A percentile compares a stretch with the other conserved stretches of the same genome.
Conservation (phyloP, 1,140 invertebrate species). For the Samia ricini region DNA sequence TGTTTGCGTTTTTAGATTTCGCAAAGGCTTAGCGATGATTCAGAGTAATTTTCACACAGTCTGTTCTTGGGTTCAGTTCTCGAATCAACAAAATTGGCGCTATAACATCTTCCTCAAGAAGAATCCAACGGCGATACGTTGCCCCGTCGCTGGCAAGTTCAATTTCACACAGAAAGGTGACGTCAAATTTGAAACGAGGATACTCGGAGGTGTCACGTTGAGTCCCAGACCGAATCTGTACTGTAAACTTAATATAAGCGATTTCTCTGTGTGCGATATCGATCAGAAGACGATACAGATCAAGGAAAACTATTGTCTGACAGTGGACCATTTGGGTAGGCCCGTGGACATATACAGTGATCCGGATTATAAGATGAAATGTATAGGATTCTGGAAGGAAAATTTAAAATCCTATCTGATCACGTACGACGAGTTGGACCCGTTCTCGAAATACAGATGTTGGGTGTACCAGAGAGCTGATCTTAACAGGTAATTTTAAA, state of each 20-base stretch:
- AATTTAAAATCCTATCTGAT: conserved; percentile 98
- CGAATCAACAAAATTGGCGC: conserved; percentile 90
- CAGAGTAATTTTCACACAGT: conserved; percentile 94
- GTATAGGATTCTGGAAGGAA: conserved; percentile 98
- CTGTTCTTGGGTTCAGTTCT: conserved; percentile 96
- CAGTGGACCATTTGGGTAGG: conserved; percentile 95
- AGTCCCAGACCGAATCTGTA: conserved; percentile 95
- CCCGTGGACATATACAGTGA: conserved; percentile 97
- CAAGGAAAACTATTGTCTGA: conserved; percentile 96
- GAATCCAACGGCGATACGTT: conserved; percentile 94
- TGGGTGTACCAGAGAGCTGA: conserved; percentile 98
- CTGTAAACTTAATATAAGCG: conserved; percentile 95
- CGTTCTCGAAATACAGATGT: conserved; percentile 96
- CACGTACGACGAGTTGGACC: conserved; percentile 97
- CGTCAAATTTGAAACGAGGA: conserved; percentile 93
- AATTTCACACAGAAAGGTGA: conserved; percentile 94
- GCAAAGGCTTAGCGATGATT: conserved; percentile 93
- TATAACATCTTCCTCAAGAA: conserved; percentile 93
- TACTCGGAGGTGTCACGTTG: conserved; percentile 95
- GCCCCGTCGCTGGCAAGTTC: conserved; percentile 97
- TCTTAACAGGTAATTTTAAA: conserved; percentile 84
- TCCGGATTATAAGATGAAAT: conserved; percentile 97
- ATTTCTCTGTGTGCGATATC: conserved; percentile 95
- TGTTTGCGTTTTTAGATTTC: conserved; percentile 80
- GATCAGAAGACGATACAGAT: conserved; percentile 96